Conservation (phyloP, 1,140 invertebrate genomes). For the Acyrthosiphon pisum region DNA sequence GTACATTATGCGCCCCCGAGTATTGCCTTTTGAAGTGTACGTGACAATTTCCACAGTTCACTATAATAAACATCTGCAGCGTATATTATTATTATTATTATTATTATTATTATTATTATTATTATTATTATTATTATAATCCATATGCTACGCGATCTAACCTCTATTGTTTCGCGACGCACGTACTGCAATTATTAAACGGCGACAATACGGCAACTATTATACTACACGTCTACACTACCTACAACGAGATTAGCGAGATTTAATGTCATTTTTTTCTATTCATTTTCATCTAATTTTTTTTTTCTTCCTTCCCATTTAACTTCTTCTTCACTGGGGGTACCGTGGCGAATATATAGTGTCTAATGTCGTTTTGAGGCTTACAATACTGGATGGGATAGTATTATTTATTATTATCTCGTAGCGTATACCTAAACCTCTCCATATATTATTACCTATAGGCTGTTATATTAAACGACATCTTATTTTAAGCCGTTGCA, state of each 20-base stretch:
- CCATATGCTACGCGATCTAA: neutral
- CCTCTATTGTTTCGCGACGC: neutral
- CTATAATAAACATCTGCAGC: neutral
- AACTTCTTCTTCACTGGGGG: neutral
- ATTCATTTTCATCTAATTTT: neutral
- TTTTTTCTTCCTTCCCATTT: too few species aligned
- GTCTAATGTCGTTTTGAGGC: neutral
- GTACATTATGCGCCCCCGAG: neutral
- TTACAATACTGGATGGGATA: neutral
- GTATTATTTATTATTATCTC: neutral
- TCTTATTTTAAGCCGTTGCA: neutral
- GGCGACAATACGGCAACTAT: neutral
- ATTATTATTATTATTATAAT: neutral
- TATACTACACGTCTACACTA: neutral
- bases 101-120: slow-evolving; percentile 29
- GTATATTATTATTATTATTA: slow-evolving; percentile 14
- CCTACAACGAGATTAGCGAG: neutral
- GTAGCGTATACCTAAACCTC: neutral
- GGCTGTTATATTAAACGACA: neutral
- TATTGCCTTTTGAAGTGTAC: neutral
- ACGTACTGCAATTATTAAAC: neutral
- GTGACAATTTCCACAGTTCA: slow-evolving; percentile 27
- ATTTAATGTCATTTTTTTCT: neutral
- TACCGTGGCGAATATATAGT: neutral
- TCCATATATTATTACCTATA: neutral